Evolutionary conservation across 2,113 vertebrate genomes (phyloP), one percentile per base, ranked within the genome.

Genomic region (Ramphastos sulfuratus): DNA sequence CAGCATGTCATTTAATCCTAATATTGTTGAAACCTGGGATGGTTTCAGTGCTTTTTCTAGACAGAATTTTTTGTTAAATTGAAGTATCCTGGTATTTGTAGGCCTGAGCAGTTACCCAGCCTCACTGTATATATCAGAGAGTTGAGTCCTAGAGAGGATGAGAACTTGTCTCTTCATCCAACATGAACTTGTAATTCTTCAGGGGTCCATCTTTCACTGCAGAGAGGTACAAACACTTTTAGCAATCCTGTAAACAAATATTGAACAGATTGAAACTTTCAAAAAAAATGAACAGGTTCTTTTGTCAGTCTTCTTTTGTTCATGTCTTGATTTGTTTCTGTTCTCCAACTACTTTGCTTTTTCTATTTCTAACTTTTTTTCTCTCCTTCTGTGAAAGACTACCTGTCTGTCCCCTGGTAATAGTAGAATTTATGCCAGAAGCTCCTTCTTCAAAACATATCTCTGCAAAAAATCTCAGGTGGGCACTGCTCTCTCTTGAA

Each of bases 391-490:
- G 19, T 82, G 82, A 80, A 93, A 67, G 82, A 72, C 75, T 94
- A 85, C 52, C 61, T 74, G 42, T 81, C 79, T 3, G 8, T 94
- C 91, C 87, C 89, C 60, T 92, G 87, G 44, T 80, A 92, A 87
- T 74, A 89, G 60, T 60, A 82, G 72, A 76, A 87, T 87, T 95
- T 93, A 91, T 92, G 96, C 93, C 11, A 1, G 85, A 85, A 94
- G 85, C 82, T 67, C 31, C 48, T 92, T 89, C 65, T 90, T 95
- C 91, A 70, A 94, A 94, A 80, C 77, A 19, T 72, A 84, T 63
- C 92, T 91, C 35, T 76, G 87, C 60, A 91, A 91, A 93, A 92
- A 91, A 64, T 89, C 87, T 93, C 87, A 17, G 48, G 56, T 92
- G 84, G 15, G 7, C 28, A 90, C 44, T 69, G 39, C 81, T 92